Conservation (phyloP, 1,140 invertebrate species). For the Cyrtorhinus lividipennis region DNA sequence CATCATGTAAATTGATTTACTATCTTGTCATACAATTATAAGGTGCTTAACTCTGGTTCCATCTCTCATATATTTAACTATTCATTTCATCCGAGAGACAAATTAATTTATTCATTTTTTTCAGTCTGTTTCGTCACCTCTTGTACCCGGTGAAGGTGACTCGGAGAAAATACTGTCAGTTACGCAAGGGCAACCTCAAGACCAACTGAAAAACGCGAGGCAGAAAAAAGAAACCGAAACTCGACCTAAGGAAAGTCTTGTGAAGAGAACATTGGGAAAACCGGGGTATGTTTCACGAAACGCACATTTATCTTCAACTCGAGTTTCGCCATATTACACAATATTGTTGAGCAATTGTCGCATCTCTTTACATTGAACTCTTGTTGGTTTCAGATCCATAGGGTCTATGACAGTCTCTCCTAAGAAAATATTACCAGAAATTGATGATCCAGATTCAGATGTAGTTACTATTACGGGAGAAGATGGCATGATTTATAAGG, state of each 20-base stretch:
- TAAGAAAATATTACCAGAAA: conserved; percentile 15
- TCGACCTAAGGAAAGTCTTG: conserved; percentile 1
- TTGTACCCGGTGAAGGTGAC: background rate
- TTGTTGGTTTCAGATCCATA: conserved; percentile 13
- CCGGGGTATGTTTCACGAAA: background rate
- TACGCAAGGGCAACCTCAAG: background rate
- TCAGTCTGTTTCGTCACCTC: no score
- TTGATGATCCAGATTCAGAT: conserved; percentile 23
- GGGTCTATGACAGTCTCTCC: conserved; percentile 18
- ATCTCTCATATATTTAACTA: no score
- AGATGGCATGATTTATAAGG: conserved; percentile 40
- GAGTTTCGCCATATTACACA: background rate
- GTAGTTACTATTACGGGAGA: conserved; percentile 38
- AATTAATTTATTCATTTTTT: no score
- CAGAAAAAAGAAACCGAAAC: conserved; percentile 6
- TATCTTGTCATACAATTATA: no score
- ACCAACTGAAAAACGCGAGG: conserved; percentile 10
- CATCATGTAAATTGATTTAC: no score
- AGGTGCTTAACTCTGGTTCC: no score
- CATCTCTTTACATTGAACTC: no score
- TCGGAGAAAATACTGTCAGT: background rate
- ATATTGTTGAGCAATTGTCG: background rate
- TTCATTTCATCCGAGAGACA: no score
- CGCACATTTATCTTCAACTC: background rate
- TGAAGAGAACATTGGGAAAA: background rate